Evolutionary conservation across 2,888 invertebrate genomes (phyloP).

Genomic region (Julus scanicus): DNA sequence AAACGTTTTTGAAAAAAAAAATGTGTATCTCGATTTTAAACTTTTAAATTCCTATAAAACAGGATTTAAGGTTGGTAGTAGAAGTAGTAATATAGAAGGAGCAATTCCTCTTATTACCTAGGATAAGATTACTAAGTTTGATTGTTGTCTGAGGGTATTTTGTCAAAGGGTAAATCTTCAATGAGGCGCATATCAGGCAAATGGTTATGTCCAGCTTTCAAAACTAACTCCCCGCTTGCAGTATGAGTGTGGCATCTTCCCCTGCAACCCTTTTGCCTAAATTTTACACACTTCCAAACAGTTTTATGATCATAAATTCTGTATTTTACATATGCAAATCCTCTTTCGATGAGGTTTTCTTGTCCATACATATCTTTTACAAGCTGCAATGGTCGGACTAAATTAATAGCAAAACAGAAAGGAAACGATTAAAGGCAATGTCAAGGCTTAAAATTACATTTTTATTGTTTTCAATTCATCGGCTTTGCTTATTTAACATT

Average conservation of each 20-base stretch:
- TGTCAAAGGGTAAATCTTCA: not conserved
- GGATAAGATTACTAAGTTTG: not conserved
- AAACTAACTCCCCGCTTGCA: not conserved
- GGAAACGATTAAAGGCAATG: not conserved
- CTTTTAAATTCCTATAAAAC: too few relatives aligned
- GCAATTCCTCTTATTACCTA: too few relatives aligned
- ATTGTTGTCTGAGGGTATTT: not conserved
- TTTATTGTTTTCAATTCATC: not conserved
- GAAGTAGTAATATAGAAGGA: too few relatives aligned
- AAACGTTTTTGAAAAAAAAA: too few relatives aligned
- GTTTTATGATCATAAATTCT: constrained; percentile 39
- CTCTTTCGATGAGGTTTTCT: constrained; percentile 36
- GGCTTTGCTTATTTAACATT: not conserved
- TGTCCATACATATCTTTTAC: constrained; percentile 44
- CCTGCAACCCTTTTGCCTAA: constrained; percentile 9
- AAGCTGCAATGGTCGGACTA: constrained; percentile 24
- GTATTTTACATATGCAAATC: constrained; percentile 23
- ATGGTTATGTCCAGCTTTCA: not conserved
- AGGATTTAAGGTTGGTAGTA: too few relatives aligned
- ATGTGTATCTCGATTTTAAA: too few relatives aligned
- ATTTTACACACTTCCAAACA: constrained; percentile 34
- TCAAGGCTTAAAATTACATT: not conserved
- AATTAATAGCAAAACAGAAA: not conserved
- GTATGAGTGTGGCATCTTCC: constrained; percentile 49
- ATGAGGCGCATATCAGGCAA: not conserved